Evolutionary conservation across 1,140 invertebrate species (phyloP).

Genomic region (Drosophila repleta): DNA sequence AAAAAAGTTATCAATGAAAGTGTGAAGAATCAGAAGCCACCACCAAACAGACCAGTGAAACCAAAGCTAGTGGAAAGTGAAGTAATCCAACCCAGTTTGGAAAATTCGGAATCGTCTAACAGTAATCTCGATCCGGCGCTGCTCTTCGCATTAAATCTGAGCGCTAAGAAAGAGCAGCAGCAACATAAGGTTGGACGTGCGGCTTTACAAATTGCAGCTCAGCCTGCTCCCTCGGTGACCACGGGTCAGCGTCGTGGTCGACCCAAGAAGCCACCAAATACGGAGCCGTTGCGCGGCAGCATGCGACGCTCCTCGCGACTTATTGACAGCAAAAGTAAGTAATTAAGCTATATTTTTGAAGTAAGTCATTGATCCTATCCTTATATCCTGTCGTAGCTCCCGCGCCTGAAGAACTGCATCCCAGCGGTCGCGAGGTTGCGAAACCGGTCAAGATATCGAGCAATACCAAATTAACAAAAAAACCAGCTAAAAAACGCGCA

Average conservation of each 20-base stretch:
- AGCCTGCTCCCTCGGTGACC: conserved; percentile 44
- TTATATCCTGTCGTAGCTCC: conserved; percentile 12
- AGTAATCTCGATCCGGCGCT: conserved; percentile 60
- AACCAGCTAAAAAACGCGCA: conserved; percentile 57
- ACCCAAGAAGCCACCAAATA: conserved; percentile 27
- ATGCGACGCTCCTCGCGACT: conserved; percentile 58
- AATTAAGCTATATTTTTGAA: background rate
- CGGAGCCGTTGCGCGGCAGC: conserved; percentile 16
- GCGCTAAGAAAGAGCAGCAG: conserved; percentile 67
- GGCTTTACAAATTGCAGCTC: conserved; percentile 61
- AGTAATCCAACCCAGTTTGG: background rate
- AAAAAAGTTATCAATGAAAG: background rate
- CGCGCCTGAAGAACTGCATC: conserved; percentile 24
- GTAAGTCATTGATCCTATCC: background rate
- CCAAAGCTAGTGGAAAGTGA: background rate
- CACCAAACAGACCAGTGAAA: background rate
- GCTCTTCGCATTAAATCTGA: conserved; percentile 63
- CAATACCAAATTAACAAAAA: conserved; percentile 44
- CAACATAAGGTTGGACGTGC: conserved; percentile 40
- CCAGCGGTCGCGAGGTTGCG: background rate
- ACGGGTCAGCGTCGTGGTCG: conserved; percentile 49
- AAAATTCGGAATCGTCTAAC: conserved; percentile 3
- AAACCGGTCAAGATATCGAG: background rate
- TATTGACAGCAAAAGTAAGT: conserved; percentile 59
- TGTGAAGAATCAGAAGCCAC: background rate